Evolutionary conservation across 1,140 invertebrate species (phyloP), one percentile per base, ranked within the genome.

Genomic region (Megalopta genalis): DNA sequence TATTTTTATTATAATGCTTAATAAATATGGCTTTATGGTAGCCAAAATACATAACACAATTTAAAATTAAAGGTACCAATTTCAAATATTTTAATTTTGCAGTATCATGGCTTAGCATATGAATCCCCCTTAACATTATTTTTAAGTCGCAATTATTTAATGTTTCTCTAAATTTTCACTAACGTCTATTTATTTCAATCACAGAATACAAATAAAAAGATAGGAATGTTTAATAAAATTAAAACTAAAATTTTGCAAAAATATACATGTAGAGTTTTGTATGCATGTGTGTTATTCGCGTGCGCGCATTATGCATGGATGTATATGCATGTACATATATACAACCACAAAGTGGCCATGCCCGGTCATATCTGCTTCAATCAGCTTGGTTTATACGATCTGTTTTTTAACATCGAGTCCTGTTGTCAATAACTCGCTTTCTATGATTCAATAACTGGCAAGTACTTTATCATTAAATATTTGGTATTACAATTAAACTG

Each of bases 311-410:
- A 27, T 42, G 25, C 37, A 32, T 71, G 18, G 63, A 37, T 32
- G 32, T 32, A 32, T 32, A 32, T 32, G 32, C 32, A 32, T 32
- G 4, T 32, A 32, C 32, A 32, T 32, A 32, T 32, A 32, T 32
- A 4, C 21, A 63, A 68, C 42, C 21, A 42, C 52, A 46, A 63
- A 78, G 66, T 77, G 23, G 68, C 75, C 32, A 70, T 78, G 32
- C 76, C 68, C 76, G 76, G 76, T 72, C 59, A 62, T 78, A 72
- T 77, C 76, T 64, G 60, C 76, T 78, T 78, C 76, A 78, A 78
- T 78, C 68, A 78, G 76, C 68, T 78, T 72, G 46, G 68, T 64
- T 78, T 78, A 78, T 71, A 71, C 76, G 76, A 71, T 71, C 76
- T 72, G 68, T 78, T 78, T 78, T 77, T 72, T 72, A 78, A 78